Evolutionary conservation across 30 jellyfish, hydroid and myxozoan species (phyloP).

Genomic region (Catostylus mosaicus): DNA sequence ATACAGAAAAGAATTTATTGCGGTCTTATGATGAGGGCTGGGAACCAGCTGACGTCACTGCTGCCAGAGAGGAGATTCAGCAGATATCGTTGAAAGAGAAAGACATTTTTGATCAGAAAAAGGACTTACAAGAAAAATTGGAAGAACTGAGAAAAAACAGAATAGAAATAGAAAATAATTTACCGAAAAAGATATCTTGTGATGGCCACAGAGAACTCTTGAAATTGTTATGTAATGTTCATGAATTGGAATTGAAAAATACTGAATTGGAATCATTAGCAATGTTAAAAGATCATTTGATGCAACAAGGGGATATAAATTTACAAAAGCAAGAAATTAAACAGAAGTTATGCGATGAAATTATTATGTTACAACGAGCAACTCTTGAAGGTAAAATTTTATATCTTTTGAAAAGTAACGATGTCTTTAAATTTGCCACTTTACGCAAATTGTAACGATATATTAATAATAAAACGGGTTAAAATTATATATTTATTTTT

Average conservation of each 20-base stretch:
- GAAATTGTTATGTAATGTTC: conserved; percentile 85
- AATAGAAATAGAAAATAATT: conserved; percentile 59
- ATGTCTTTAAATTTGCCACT: too few relatives aligned
- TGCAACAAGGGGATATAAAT: conserved; percentile 86
- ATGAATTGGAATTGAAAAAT: conserved; percentile 90
- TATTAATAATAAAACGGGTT: too few relatives aligned
- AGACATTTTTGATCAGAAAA: conserved; percentile 70
- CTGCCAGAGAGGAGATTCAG: conserved; percentile 89
- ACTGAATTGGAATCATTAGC: conserved; percentile 89
- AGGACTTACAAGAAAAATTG: conserved; percentile 64
- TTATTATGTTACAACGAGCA: conserved; percentile 71
- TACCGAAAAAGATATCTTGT: conserved; percentile 73
- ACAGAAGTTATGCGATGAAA: conserved; percentile 84
- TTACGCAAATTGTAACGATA: too few relatives aligned
- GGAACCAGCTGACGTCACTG: conserved; percentile 98
- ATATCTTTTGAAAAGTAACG: too few relatives aligned
- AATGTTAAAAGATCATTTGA: conserved; percentile 84
- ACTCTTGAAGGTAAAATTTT: conserved; percentile 70
- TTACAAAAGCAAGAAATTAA: conserved; percentile 82
- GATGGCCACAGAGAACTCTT: conserved; percentile 91
- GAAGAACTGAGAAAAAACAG: conserved; percentile 65
- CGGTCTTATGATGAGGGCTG: conserved; percentile 79
- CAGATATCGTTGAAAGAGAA: conserved; percentile 57
- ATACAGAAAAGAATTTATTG: conserved; percentile 57
- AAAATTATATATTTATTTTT: too few relatives aligned